phyloP scores from a whole-genome alignment of 2,888 invertebrate genomes.

The Thera obeliscata region DNA sequence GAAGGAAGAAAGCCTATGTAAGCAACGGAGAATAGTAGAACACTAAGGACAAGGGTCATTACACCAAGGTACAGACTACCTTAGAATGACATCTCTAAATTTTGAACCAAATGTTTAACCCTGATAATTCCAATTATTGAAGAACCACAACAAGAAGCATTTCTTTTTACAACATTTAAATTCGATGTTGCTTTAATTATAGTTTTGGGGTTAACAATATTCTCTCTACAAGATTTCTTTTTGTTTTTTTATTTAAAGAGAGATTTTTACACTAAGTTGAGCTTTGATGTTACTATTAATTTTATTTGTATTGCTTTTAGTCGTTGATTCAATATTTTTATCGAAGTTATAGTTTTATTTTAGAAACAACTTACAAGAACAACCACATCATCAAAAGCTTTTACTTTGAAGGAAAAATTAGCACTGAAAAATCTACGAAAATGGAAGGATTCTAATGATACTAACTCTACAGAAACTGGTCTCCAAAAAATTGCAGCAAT shows the following conservation, averaged over 20 bases:
- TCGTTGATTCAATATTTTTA: conserved; percentile 61
- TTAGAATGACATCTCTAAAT: conserved; percentile 53
- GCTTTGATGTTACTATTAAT: conserved; percentile 66
- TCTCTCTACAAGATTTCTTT: conserved; percentile 52
- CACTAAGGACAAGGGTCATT: conserved; percentile 23
- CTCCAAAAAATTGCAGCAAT: conserved; percentile 3
- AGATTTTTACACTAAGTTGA: conserved; percentile 72
- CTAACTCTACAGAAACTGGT: neutral
- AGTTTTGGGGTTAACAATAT: conserved; percentile 60
- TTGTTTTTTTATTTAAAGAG: conserved; percentile 47
- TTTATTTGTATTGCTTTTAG: conserved; percentile 71
- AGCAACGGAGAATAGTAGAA: conserved; percentile 66
- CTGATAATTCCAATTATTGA: conserved; percentile 82
- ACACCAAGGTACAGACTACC: conserved; percentile 54
- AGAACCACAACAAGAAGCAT: conserved; percentile 74
- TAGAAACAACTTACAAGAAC: conserved; percentile 9
- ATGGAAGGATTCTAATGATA: conserved; percentile 20
- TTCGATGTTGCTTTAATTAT: conserved; percentile 77
- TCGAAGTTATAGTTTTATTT: conserved; percentile 10
- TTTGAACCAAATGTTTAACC: conserved; percentile 77
- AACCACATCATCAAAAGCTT: neutral
- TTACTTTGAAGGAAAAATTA: neutral
- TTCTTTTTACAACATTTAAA: conserved; percentile 76
- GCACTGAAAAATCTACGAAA: neutral
- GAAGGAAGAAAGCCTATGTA: conserved; percentile 65